Evolutionary conservation across 2,888 invertebrate species (phyloP).

Genomic region (Mythimna impura): DNA sequence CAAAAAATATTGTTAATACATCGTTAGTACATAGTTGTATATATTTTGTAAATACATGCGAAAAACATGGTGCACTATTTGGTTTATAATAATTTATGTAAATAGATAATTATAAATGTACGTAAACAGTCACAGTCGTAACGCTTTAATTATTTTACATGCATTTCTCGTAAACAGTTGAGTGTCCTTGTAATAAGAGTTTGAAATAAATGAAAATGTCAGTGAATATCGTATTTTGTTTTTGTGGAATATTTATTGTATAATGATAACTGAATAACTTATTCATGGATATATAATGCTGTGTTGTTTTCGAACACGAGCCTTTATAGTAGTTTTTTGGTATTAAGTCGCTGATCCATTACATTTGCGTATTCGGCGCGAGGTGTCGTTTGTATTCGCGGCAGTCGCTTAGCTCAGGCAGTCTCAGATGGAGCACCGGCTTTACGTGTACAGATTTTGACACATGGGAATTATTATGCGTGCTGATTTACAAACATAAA

Average conservation of each 20-base stretch:
- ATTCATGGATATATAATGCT: slow-evolving; percentile 50
- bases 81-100: slow-evolving; percentile 76
- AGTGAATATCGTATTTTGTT: slow-evolving; percentile 46
- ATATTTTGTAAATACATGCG: slow-evolving; percentile 86
- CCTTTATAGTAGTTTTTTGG: slow-evolving; percentile 49
- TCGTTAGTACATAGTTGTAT: slow-evolving; percentile 85
- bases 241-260: slow-evolving; percentile 44
- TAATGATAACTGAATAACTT: slow-evolving; percentile 37
- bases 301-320: slow-evolving; percentile 51
- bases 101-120: slow-evolving; percentile 69
- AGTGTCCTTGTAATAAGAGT: slow-evolving; percentile 56
- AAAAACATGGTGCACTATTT: slow-evolving; percentile 85
- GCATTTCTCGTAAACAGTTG: slow-evolving; percentile 60
- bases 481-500: slow-evolving; percentile 64
- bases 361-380: slow-evolving; percentile 33
- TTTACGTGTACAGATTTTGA: slow-evolving; percentile 61
- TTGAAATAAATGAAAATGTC: slow-evolving; percentile 49
- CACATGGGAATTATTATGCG: slow-evolving; percentile 59
- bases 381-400: slow-evolving; percentile 57
- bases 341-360: slow-evolving; percentile 47
- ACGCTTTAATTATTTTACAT: slow-evolving; percentile 65
- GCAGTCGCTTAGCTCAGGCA: slow-evolving; percentile 49
- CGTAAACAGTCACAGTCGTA: slow-evolving; percentile 71
- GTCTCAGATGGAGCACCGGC: slow-evolving; percentile 44
- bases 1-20: slow-evolving; percentile 83